Conservation (phyloP, 2,113 vertebrate species). For the Piaya cayana region DNA sequence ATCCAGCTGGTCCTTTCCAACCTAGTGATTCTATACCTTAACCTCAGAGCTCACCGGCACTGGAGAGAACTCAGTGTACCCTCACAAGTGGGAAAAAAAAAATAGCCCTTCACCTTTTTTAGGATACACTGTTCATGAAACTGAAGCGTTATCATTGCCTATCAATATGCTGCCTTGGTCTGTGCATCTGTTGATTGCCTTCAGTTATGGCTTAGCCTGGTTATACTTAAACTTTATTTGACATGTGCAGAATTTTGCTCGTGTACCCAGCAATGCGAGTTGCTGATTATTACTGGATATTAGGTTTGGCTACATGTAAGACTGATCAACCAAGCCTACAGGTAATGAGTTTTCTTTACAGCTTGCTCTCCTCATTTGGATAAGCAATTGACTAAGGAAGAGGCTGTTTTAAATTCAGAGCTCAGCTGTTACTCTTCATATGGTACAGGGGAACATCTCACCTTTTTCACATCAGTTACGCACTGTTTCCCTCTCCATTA, state of each 20-base stretch:
- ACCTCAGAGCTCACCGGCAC: background rate
- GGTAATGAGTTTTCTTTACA: slow-evolving; percentile 27
- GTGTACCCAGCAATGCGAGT: background rate
- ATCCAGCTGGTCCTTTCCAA: no score
- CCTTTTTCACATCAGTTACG: slow-evolving; percentile 23
- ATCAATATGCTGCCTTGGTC: background rate
- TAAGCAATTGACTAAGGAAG: slow-evolving; percentile 1
- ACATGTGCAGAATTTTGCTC: background rate
- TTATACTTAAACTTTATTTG: background rate
- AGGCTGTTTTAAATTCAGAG: slow-evolving; percentile 10
- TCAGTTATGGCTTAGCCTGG: background rate
- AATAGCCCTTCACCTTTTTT: background rate
- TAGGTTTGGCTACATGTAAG: background rate
- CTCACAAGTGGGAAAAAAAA: background rate
- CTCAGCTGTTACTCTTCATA: slow-evolving; percentile 20
- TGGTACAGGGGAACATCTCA: background rate
- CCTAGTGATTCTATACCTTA: background rate
- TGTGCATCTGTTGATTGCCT: background rate
- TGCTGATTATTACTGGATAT: background rate
- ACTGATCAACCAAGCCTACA: background rate
- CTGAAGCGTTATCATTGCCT: background rate
- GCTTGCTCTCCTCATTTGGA: slow-evolving; percentile 26
- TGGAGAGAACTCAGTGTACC: background rate
- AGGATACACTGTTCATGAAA: background rate
- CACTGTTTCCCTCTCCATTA: slow-evolving; percentile 5